Evolutionary conservation across 2,113 vertebrate genomes (phyloP), one percentile per base, ranked within the genome.

Genomic region (Pionites leucogaster): DNA sequence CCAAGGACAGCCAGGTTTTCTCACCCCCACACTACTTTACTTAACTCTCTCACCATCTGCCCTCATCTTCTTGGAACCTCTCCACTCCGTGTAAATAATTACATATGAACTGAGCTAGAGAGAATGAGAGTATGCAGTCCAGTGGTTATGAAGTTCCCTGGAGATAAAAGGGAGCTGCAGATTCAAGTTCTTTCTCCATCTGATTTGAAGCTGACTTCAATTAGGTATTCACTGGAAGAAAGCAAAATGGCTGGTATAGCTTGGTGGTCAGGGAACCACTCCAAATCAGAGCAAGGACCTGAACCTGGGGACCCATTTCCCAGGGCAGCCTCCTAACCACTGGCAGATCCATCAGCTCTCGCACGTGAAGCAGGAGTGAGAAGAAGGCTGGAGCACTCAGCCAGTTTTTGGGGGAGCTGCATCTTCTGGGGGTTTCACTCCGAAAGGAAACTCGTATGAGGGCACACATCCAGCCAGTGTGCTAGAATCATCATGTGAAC

Each of bases 161-260:
- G 95, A 97, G 96, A 85, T 93, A 93, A 93, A 95, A 91, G 62
- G 62, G 81, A 95, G 52, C 74, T 95, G 84, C 57, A 76, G 72
- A 79, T 86, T 92, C 89, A 82, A 64, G 81, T 69, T 85, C 68
- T 95, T 92, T 22, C 81, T 95, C 69, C 0, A 0, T 89, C 70
- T 89, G 86, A 91, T 95, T 92, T 76, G 89, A 95, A 96, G 84
- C 91, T 95, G 94, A 95, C 86, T 95, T 89, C 91, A 95, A 92
- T 95, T 97, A 93, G 84, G 65, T 76, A 68, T 85, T 92, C 52
- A 41, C 6, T 76, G 57, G 83, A 85, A 88, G 67, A 84, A 89
- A 79, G 70, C 9, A 5, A 91, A 93, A 68, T 0, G 11, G 33
- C 39, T 70, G 0, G 52, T 31, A 37, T 13, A 91, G 35, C 65